A percentile compares a stretch with the other conserved stretches of the same genome.
Conservation (phyloP, 1,140 invertebrate genomes). For the Bombus waltoni region DNA sequence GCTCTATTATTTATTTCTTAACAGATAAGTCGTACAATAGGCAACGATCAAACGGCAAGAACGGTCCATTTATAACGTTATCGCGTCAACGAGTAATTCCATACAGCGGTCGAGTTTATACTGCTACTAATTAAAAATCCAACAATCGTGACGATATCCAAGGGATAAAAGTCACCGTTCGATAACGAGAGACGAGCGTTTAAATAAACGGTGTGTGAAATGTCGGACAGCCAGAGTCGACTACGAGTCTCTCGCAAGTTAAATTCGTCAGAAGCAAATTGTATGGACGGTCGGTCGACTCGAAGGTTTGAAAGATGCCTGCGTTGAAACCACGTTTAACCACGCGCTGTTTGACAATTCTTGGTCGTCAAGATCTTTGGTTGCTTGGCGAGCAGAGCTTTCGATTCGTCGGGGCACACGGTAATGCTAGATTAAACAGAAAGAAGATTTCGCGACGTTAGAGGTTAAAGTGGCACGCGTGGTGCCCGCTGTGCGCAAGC, state of each 20-base stretch:
- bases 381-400: slow-evolving; percentile 77
- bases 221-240: too few relatives aligned
- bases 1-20: background rate
- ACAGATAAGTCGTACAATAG: background rate
- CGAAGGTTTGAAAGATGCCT: background rate
- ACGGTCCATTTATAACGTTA: background rate
- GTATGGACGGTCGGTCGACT: too few relatives aligned
- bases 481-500: too few relatives aligned
- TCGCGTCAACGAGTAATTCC: background rate
- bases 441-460: background rate
- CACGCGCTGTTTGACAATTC: slow-evolving; percentile 71
- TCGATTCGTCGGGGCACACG: slow-evolving; percentile 76
- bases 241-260: too few relatives aligned
- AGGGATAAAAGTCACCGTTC: too few relatives aligned
- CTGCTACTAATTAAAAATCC: background rate
- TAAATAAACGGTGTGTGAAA: too few relatives aligned
- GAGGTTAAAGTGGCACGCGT: background rate
- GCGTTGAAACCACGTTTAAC: slow-evolving; percentile 72
- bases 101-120: background rate
- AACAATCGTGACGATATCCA: too few relatives aligned
- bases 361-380: slow-evolving; percentile 76
- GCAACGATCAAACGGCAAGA: background rate
- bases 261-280: too few relatives aligned
- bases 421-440: slow-evolving; percentile 76
- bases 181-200: too few relatives aligned